phyloP scores from a whole-genome alignment of 1,140 invertebrate genomes.

The Solen grandis region DNA sequence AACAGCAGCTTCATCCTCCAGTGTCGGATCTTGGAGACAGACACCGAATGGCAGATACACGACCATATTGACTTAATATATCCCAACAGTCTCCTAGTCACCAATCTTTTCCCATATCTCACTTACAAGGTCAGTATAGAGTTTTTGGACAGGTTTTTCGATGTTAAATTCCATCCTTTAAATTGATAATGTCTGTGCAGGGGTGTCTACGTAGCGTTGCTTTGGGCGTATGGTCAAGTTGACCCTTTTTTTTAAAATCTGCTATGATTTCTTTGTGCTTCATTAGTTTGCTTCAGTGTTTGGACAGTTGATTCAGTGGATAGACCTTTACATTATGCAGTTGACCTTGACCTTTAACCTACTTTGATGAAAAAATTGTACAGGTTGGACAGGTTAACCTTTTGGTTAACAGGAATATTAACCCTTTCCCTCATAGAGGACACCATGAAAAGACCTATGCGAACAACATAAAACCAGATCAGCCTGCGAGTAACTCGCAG shows the following conservation, averaged over 20 bases:
- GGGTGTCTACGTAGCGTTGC: neutral
- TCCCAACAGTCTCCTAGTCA: slow-evolving; percentile 25
- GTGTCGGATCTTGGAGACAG: slow-evolving; percentile 9
- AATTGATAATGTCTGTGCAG: neutral
- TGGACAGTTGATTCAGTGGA: too few relatives aligned
- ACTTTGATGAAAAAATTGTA: too few relatives aligned
- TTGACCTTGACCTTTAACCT: too few relatives aligned
- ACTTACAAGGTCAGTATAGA: slow-evolving; percentile 44
- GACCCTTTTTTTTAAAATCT: neutral
- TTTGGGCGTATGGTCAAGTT: neutral
- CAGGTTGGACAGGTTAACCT: too few relatives aligned
- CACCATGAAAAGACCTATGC: too few relatives aligned
- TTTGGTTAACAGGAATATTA: too few relatives aligned
- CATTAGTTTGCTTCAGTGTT: too few relatives aligned
- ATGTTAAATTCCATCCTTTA: neutral
- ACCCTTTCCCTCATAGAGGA: too few relatives aligned
- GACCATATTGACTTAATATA: slow-evolving; percentile 1
- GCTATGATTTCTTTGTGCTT: neutral
- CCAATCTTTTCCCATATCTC: slow-evolving; percentile 24
- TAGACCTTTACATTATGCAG: too few relatives aligned
- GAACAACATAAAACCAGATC: too few relatives aligned
- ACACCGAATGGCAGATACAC: slow-evolving; percentile 49
- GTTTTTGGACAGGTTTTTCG: neutral
- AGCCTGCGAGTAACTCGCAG: too few relatives aligned
- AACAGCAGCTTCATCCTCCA: slow-evolving; percentile 39